Base-by-base conservation (phyloP, 2,113 vertebrate species). In the Pardalotus punctatus region DNA sequence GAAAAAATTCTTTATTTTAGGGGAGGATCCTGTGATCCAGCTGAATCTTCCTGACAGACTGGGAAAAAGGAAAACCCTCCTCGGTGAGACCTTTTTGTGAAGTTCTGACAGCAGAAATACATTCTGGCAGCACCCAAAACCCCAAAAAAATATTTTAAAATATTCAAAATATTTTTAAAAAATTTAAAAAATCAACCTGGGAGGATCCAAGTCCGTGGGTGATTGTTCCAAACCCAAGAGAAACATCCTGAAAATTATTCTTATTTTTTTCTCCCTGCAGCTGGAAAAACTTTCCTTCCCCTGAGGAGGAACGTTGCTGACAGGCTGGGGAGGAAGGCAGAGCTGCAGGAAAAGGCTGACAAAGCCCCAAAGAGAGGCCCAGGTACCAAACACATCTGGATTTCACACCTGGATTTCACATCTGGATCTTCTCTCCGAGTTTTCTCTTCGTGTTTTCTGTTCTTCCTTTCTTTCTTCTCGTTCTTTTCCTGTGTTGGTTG, bases 271-370 rank as follows among this genome's bases (percentile, higher is more conserved):
- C 11, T 71, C 5, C 6, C 24, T 79, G 11, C 74, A 81, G 97
- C 67, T 70, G 78, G 64, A 17, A 97, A 96, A 42, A 96, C 66
- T 13, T 97, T 97, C 14, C 50, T 96, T 38, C 92, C 96, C 1
- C 76, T 98, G 35, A 99, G 98, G 66, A 98, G 98, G 48, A 98
- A 97, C 91, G 97, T 99, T 45, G 97, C 98, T 13, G 98, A 99
- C 50, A 99, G 99, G 90, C 98, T 99, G 62, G 99, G 99, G 12
- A 98, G 97, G 96, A 98, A 98, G 88, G 71, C 98, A 28, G 98
- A 98, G 47, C 48, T 84, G 23, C 72, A 98, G 56, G 97, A 97
- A 50, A 94, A 92, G 2, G 5, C 91, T 25, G 96, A 97, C 12
- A 92, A 84, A 51, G 45, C 94, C 12, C 92, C 97, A 14, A 98